Evolutionary conservation across 2,888 invertebrate species (phyloP), one percentile per base, ranked within the genome.

Genomic region (Polydrusus cervinus): DNA sequence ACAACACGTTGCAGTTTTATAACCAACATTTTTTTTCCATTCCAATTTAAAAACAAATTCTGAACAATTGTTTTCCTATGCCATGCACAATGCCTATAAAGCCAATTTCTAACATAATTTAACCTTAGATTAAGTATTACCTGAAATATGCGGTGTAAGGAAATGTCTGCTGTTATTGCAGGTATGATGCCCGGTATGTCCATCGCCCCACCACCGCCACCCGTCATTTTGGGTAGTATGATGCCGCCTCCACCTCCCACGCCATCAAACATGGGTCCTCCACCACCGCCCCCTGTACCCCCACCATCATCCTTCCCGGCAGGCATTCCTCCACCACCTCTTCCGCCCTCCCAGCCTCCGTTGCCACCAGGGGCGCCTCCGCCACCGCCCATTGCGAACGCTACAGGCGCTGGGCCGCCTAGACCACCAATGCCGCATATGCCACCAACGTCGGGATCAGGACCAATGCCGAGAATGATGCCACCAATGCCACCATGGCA

Each of bases 191-290:
- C 90, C 13, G 86, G 86, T 13, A 87, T 87, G 85, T 78, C 86
- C 18, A 82, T 87, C 80, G 87, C 87, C 0, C 91, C 91, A 13
- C 90, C 91, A 13, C 89, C 88, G 79, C 89, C 90, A 78, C 87
- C 90, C 83, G 86, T 89, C 81, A 84, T 90, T 83, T 86, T 91
- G 82, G 72, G 91, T 87, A 89, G 94, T 91, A 79, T 93, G 89
- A 92, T 93, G 62, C 93, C 94, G 0, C 94, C 94, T 0, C 92
- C 92, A 1, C 94, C 95, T 0, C 94, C 94, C 0, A 92, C 93
- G 0, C 90, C 94, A 1, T 90, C 92, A 0, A 90, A 91, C 0
- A 93, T 94, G 84, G 92, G 92, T 65, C 91, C 92, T 62, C 92
- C 92, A 74, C 95, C 95, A 0, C 93, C 93, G 8, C 93, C 93